A percentile compares a stretch with the other conserved stretches of the same genome.
phyloP scores from a whole-genome alignment of 2,113 vertebrate genomes.

The Fregetta grallaria region DNA sequence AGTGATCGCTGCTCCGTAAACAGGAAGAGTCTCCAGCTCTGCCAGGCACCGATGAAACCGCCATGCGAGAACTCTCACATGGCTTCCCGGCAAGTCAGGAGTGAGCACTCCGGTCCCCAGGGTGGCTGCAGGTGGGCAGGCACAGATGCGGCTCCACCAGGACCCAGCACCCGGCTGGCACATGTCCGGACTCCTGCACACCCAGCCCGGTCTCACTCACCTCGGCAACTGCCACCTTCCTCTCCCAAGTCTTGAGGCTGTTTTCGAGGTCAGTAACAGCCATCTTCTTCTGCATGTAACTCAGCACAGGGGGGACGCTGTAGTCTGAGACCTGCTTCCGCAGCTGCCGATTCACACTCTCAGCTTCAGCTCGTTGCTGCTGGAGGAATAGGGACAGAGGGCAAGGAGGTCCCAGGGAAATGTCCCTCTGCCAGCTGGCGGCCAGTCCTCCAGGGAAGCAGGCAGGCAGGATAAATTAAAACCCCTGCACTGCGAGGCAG shows the following conservation, averaged over 20 bases:
- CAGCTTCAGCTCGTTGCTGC: slow-evolving; percentile 73
- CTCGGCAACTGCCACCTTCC: slow-evolving; percentile 78
- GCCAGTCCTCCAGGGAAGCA: not conserved
- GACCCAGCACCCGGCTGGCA: not conserved
- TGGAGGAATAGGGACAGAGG: not conserved
- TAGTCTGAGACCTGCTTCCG: slow-evolving; percentile 67
- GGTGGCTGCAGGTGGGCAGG: not conserved
- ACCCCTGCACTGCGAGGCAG: not conserved
- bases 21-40: not conserved
- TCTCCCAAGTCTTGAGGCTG: slow-evolving; percentile 73
- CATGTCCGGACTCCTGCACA: not conserved
- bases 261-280: slow-evolving; percentile 64
- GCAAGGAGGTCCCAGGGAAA: not conserved
- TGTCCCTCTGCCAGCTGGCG: not conserved
- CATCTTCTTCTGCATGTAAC: slow-evolving; percentile 69
- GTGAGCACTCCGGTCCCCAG: accelerated
- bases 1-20: accelerated
- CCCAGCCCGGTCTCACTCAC: not conserved
- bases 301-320: slow-evolving; percentile 56
- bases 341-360: slow-evolving; percentile 64
- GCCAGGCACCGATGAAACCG: accelerated
- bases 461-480: not conserved
- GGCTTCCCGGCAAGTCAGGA: not conserved
- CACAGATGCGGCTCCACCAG: accelerated
- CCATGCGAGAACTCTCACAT: accelerated